A percentile compares a stretch with the other conserved stretches of the same genome.
Conservation (phyloP, 2,797 vertebrate genomes). For the Sus cebifrons region DNA sequence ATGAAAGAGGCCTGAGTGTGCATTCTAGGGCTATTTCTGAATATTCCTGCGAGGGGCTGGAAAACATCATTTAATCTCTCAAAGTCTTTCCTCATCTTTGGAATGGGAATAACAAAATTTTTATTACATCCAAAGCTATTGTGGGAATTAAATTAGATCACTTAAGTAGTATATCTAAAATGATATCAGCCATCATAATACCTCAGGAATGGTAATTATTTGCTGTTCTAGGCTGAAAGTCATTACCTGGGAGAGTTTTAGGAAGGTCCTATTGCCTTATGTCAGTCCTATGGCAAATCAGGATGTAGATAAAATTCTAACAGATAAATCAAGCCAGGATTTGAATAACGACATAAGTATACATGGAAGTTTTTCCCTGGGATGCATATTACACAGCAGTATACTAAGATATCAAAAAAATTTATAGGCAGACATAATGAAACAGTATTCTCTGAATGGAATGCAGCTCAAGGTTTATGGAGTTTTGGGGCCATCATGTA, state of each 20-base stretch:
- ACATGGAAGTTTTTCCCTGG: neutral
- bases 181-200: neutral
- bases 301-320: neutral
- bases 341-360: neutral
- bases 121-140: neutral
- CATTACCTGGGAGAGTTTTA: neutral
- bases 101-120: neutral
- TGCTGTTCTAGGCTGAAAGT: neutral
- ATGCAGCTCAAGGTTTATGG: too few relatives aligned
- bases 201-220: neutral
- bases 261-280: neutral
- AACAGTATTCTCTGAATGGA: neutral
- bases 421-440: rapidly evolving
- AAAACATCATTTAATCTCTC: neutral
- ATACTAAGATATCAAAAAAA: neutral
- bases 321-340: neutral
- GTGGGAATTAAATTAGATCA: neutral
- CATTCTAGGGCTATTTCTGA: neutral
- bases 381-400: rapidly evolving
- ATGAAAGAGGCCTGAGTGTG: neutral
- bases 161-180: neutral
- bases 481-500: rapidly evolving
- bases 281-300: neutral
- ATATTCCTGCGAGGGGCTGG: neutral
- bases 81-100: neutral